Conservation (phyloP, 2,113 vertebrate genomes). For the Ciconia stormi region DNA sequence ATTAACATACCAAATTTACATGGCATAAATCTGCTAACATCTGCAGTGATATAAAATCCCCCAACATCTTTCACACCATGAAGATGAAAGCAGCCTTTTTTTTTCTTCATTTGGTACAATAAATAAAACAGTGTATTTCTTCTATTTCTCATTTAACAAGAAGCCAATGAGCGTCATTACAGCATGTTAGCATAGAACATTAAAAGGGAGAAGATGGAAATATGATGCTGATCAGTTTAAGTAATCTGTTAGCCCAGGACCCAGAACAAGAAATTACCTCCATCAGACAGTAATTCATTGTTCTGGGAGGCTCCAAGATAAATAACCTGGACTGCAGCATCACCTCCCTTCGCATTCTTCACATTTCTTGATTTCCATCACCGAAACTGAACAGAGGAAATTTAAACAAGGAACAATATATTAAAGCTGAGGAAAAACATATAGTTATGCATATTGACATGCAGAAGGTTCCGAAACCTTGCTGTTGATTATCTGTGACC, state of each 20-base stretch:
- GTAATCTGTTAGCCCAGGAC: not conserved
- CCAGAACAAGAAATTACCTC: not conserved
- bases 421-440: not conserved
- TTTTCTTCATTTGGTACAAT: not conserved
- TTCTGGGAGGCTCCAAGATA: not conserved
- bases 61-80: not conserved
- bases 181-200: not conserved
- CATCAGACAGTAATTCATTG: not conserved
- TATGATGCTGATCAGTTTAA: not conserved
- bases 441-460: not conserved
- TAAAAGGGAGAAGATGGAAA: not conserved
- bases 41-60: conserved; percentile 1
- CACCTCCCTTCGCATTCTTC: not conserved
- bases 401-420: not conserved
- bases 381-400: not conserved
- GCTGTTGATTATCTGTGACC: not conserved
- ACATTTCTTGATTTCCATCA: not conserved
- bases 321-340: not conserved
- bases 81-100: not conserved
- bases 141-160: not conserved
- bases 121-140: not conserved
- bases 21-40: not conserved
- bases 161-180: not conserved
- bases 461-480: not conserved
- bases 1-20: not conserved